Evolutionary conservation across 2,113 vertebrate genomes (phyloP).

Genomic region (Indri indri): DNA sequence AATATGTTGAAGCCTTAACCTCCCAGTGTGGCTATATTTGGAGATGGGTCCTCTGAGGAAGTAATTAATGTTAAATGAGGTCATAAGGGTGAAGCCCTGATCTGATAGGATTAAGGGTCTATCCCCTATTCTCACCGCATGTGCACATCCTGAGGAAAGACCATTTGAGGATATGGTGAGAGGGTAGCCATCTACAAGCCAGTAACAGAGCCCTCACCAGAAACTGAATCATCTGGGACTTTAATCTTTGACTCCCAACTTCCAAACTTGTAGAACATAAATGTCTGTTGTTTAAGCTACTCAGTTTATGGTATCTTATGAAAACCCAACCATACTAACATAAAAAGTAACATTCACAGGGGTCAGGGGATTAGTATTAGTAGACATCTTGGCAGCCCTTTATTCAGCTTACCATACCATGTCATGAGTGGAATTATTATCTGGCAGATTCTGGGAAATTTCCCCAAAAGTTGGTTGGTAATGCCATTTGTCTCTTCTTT

Average conservation of each 20-base stretch:
- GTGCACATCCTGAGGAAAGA: neutral
- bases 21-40: neutral
- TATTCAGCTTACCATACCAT: neutral
- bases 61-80: neutral
- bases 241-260: neutral
- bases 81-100: neutral
- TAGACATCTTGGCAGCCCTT: neutral
- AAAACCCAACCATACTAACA: too few relatives aligned
- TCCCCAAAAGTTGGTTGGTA: neutral
- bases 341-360: neutral
- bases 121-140: fast-evolving
- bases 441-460: neutral
- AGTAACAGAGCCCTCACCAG: neutral
- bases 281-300: neutral
- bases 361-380: neutral
- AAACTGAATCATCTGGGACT: neutral
- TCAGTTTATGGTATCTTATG: neutral
- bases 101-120: neutral
- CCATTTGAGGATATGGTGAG: neutral
- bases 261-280: neutral
- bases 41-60: neutral
- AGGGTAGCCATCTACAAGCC: neutral
- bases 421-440: neutral
- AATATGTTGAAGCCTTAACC: neutral
- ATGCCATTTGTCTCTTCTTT: neutral